A percentile compares a stretch with the other conserved stretches of the same genome.
phyloP scores from a whole-genome alignment of 2,797 vertebrate species.

The Coregonus sp. region DNA sequence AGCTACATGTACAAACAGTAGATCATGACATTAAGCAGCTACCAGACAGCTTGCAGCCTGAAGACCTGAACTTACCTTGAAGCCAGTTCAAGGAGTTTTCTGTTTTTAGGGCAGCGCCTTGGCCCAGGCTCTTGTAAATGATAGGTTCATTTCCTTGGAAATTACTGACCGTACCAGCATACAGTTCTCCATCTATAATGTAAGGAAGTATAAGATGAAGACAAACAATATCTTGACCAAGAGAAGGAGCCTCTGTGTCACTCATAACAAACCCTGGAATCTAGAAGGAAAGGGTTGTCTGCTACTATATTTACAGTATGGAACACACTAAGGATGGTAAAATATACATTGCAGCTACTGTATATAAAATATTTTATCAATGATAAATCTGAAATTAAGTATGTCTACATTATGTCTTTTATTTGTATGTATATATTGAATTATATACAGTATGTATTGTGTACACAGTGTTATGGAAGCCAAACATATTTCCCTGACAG shows the following conservation, averaged over 20 bases:
- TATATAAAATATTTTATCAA: too few relatives aligned
- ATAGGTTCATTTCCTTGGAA: slow-evolving; percentile 95
- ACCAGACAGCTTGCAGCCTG: background rate
- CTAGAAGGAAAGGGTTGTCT: slow-evolving; percentile 45
- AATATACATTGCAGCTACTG: background rate
- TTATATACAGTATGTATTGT: background rate
- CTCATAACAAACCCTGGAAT: slow-evolving; percentile 23
- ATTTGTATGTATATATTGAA: too few relatives aligned
- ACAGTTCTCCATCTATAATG: slow-evolving; percentile 86
- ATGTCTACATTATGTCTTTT: too few relatives aligned
- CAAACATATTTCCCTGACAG: background rate
- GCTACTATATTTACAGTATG: slow-evolving; percentile 17
- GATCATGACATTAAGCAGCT: background rate
- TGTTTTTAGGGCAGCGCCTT: slow-evolving; percentile 86
- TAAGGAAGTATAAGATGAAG: slow-evolving; percentile 49
- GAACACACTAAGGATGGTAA: slow-evolving; percentile 10
- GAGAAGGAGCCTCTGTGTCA: slow-evolving; percentile 36
- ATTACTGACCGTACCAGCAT: slow-evolving; percentile 91
- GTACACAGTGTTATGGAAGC: background rate
- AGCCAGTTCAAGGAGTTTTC: slow-evolving; percentile 96
- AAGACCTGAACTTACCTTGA: slow-evolving; percentile 78
- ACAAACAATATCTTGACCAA: slow-evolving; percentile 17
- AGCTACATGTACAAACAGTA: background rate
- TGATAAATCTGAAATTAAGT: too few relatives aligned
- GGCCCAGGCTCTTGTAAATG: slow-evolving; percentile 90